phyloP scores from a whole-genome alignment of 1,140 invertebrate species.

The Acyrthosiphon pisum region DNA sequence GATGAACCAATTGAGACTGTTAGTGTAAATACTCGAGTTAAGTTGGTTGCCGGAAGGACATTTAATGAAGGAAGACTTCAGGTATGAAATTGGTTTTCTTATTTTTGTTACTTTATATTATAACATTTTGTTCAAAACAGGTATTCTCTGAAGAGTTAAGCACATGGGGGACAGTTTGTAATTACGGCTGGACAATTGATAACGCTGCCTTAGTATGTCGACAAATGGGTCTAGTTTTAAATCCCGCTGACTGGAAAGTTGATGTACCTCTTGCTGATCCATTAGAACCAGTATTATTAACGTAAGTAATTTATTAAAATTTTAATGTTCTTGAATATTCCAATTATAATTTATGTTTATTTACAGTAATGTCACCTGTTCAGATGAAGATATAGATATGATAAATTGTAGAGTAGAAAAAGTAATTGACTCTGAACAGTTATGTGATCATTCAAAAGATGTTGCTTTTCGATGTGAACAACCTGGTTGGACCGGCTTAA shows the following conservation, averaged over 20 bases:
- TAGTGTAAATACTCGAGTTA: conserved; percentile 69
- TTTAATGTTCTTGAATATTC: not conserved
- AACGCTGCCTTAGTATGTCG: conserved; percentile 94
- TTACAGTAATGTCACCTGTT: conserved; percentile 85
- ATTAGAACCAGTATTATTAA: conserved; percentile 78
- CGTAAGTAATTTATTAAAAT: conserved; percentile 60
- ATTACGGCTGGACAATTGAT: conserved; percentile 92
- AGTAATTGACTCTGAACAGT: conserved; percentile 82
- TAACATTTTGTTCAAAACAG: conserved; percentile 16
- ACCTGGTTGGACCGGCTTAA: conserved; percentile 89
- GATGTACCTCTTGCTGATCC: conserved; percentile 81
- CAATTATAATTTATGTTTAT: conserved; percentile 29
- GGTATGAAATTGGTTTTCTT: conserved; percentile 64
- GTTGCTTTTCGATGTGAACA: conserved; percentile 89
- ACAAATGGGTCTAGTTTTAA: conserved; percentile 90
- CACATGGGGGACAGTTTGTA: conserved; percentile 97
- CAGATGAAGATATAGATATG: conserved; percentile 90
- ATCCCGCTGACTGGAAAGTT: conserved; percentile 90
- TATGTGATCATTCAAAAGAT: conserved; percentile 85
- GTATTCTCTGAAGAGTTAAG: conserved; percentile 65
- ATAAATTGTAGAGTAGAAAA: conserved; percentile 84
- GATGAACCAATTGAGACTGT: conserved; percentile 66
- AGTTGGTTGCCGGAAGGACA: conserved; percentile 78
- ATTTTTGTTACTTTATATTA: conserved; percentile 19
- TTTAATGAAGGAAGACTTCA: conserved; percentile 81